A percentile compares a stretch with the other conserved stretches of the same genome.
Conservation (phyloP, 2,888 invertebrate species). For the Drosophila aldrichi region DNA sequence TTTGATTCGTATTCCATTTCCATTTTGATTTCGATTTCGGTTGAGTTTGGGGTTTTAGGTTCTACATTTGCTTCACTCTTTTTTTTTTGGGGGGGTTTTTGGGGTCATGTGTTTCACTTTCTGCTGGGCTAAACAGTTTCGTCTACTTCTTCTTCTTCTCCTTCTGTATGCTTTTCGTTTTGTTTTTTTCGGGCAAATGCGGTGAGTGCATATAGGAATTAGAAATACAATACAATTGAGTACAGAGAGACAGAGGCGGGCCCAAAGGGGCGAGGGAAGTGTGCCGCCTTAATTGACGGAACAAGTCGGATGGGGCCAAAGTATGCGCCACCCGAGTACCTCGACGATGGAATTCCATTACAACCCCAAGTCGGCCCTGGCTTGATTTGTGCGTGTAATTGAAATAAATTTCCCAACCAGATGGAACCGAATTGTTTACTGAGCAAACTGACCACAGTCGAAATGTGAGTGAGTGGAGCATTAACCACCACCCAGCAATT, state of each 20-base stretch:
- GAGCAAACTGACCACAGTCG: slow-evolving; percentile 1
- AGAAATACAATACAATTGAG: slow-evolving; percentile 53
- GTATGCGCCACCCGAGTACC: slow-evolving; percentile 36
- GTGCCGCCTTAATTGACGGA: slow-evolving; percentile 45
- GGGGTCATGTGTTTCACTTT: slow-evolving; percentile 55
- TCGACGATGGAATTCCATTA: slow-evolving; percentile 37
- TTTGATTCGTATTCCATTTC: slow-evolving; percentile 11
- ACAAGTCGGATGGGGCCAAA: slow-evolving; percentile 9
- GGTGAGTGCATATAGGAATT: slow-evolving; percentile 33
- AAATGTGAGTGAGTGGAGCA: not conserved
- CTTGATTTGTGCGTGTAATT: slow-evolving; percentile 57
- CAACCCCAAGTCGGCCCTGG: slow-evolving; percentile 34
- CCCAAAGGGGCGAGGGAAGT: not conserved
- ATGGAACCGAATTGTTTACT: slow-evolving; percentile 34
- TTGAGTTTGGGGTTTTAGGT: slow-evolving; percentile 39
- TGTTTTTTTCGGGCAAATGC: slow-evolving; percentile 7
- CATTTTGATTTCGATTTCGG: slow-evolving; percentile 32
- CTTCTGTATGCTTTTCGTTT: not conserved
- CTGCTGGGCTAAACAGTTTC: slow-evolving; percentile 49
- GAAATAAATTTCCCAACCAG: slow-evolving; percentile 43
- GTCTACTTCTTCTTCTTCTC: slow-evolving; percentile 10
- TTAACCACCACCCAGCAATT: not conserved
- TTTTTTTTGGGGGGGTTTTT: slow-evolving; percentile 34
- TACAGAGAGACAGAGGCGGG: not conserved
- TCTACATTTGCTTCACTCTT: slow-evolving; percentile 25